These are phyloP conservation scores for Linhomoeus sp. DNA, from an alignment of 2,888 invertebrate genomes.

Conservation along the genomic window DNA sequence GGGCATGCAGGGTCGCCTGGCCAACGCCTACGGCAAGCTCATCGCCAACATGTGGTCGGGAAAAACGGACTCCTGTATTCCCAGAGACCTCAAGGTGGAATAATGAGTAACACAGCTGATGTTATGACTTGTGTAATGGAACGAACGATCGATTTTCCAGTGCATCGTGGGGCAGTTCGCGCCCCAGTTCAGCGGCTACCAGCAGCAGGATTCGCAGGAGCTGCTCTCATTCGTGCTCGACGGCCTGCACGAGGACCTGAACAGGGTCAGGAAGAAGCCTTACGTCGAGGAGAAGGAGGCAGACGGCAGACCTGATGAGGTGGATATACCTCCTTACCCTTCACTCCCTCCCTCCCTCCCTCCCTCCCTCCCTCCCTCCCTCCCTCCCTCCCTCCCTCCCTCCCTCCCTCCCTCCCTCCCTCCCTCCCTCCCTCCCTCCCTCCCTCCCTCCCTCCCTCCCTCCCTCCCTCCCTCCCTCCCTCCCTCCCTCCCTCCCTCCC, in stretches of 20 bases:
- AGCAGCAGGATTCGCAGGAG: conserved; percentile 41
- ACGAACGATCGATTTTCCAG: too few species aligned
- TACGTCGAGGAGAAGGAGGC: conserved; percentile 37
- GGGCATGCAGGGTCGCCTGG: conserved; percentile 36
- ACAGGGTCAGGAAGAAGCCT: conserved; percentile 38
- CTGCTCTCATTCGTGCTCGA: conserved; percentile 40
- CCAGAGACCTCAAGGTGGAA: conserved; percentile 38
- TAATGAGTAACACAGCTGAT: too few species aligned
- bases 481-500: too few species aligned
- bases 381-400: too few species aligned
- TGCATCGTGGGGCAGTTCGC: conserved; percentile 37
- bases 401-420: too few species aligned
- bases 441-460: too few species aligned
- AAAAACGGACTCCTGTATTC: conserved; percentile 30
- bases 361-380: too few species aligned
- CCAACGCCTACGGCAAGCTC: conserved; percentile 35
- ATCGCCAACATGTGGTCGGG: conserved; percentile 38
- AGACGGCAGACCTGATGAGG: conserved; percentile 33
- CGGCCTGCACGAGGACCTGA: conserved; percentile 40
- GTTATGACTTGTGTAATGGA: too few species aligned
- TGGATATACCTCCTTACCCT: too few species aligned
- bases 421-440: too few species aligned
- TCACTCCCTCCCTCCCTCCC: too few species aligned
- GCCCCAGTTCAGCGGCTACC: conserved; percentile 39
- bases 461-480: too few species aligned